Percentiles rank a stretch among this genome's conserved stretches.
Conservation (phyloP, 2,113 vertebrate genomes). For the Atherinomorus stipes region DNA sequence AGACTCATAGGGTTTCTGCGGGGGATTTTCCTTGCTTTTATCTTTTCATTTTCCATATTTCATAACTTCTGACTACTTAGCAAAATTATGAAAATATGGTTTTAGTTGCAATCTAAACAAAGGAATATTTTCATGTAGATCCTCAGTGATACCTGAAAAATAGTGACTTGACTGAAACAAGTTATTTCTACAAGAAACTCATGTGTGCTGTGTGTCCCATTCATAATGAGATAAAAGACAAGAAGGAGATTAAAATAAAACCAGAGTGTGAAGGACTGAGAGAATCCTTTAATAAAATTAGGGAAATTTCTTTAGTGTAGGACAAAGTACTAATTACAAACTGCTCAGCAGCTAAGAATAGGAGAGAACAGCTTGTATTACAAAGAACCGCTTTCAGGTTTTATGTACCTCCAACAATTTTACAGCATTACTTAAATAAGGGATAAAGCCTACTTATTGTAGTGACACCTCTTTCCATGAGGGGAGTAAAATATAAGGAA, state of each 20-base stretch:
- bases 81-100: background rate
- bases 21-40: background rate
- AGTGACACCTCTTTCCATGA: background rate
- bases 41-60: background rate
- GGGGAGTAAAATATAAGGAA: background rate
- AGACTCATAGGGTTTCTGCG: too few relatives aligned
- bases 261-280: background rate
- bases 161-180: background rate
- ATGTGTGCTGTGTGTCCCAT: slow-evolving; percentile 8
- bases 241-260: slow-evolving; percentile 7
- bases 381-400: background rate
- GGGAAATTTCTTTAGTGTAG: slow-evolving; percentile 1
- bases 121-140: background rate
- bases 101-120: background rate
- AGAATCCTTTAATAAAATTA: slow-evolving; percentile 6
- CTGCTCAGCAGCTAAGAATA: background rate
- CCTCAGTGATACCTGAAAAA: background rate
- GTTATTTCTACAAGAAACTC: background rate
- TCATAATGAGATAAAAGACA: background rate
- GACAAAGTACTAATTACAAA: background rate
- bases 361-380: background rate
- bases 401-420: slow-evolving; percentile 10
- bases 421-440: background rate
- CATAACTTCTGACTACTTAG: background rate
- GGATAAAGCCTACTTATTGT: background rate